Evolutionary conservation across 2,113 vertebrate species (phyloP).

Genomic region (Stegostoma tigrinum): DNA sequence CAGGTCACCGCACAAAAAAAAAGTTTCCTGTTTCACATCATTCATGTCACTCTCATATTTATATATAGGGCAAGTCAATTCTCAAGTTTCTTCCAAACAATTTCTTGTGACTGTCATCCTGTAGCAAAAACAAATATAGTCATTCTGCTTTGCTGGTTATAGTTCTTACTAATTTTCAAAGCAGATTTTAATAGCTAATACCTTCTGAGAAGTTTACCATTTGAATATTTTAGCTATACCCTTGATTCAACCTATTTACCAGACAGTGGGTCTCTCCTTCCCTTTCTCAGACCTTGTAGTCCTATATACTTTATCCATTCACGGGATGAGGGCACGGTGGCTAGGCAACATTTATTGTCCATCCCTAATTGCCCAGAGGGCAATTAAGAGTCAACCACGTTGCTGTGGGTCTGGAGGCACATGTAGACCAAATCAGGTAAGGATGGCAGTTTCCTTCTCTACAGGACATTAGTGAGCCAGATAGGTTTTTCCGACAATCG

Average conservation of each 20-base stretch:
- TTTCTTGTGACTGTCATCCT: not conserved
- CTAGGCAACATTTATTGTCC: too few species aligned
- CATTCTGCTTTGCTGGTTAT: not conserved
- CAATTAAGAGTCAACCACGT: too few species aligned
- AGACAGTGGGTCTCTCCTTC: not conserved
- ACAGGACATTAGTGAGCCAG: too few species aligned
- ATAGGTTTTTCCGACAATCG: too few species aligned
- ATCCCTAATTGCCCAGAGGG: too few species aligned
- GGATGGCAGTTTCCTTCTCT: too few species aligned
- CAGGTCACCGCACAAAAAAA: not conserved
- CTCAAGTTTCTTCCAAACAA: not conserved
- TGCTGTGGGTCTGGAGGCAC: too few species aligned
- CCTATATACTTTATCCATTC: not conserved
- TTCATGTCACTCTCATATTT: not conserved
- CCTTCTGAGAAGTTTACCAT: not conserved
- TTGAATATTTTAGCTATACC: not conserved
- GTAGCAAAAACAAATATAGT: not conserved
- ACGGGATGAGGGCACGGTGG: too few species aligned
- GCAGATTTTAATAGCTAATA: not conserved
- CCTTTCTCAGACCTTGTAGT: not conserved
- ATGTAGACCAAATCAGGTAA: too few species aligned
- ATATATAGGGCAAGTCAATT: not conserved
- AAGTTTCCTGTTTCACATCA: not conserved
- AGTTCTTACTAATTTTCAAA: not conserved
- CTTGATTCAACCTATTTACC: not conserved